Evolutionary conservation across 2,888 invertebrate genomes (phyloP), one percentile per base, ranked within the genome.

Genomic region (Acrobasis repandana): DNA sequence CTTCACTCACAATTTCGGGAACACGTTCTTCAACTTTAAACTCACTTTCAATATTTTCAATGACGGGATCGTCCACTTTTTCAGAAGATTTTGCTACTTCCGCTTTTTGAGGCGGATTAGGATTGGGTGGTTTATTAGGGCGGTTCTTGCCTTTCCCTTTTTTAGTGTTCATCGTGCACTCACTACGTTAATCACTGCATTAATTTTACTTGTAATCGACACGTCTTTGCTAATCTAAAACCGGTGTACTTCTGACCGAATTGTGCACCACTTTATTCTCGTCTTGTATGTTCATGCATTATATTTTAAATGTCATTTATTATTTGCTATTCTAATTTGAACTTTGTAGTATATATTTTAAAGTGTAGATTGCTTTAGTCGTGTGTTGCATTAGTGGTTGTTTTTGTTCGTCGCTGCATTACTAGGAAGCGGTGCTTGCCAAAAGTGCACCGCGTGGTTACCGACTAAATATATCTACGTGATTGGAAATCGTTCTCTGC

Each of bases 61-160:
- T 69, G 43, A 69, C 68, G 36, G 72, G 69, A 43, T 60, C 52
- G 10, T 73, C 72, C 10, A 46, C 59, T 48, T 60, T 65, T 61
- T 79, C 64, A 62, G 70, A 71, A 57, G 64, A 61, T 64, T 68
- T 67, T 28, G 68, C 65, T 63, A 72, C 69, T 61, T 71, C 70
- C 36, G 68, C 63, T 63, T 70, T 72, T 58, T 76, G 74, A 0
- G 70, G 72, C 28, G 77, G 77, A 59, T 66, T 75, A 6, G 76
- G 76, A 58, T 74, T 81, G 28, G 61, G 68, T 9, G 75, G 71
- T 68, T 82, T 88, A 65, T 70, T 78, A 56, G 67, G 72, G 28
- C 77, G 82, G n/a, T 85, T 83, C 82, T 89, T 92, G 71, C 79
- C 80, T 79, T 91, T 91, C 57, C 73, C 76, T 65, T 90, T 91